phyloP scores from a whole-genome alignment of 2,797 vertebrate species.

The Cryptoprocta ferox region DNA sequence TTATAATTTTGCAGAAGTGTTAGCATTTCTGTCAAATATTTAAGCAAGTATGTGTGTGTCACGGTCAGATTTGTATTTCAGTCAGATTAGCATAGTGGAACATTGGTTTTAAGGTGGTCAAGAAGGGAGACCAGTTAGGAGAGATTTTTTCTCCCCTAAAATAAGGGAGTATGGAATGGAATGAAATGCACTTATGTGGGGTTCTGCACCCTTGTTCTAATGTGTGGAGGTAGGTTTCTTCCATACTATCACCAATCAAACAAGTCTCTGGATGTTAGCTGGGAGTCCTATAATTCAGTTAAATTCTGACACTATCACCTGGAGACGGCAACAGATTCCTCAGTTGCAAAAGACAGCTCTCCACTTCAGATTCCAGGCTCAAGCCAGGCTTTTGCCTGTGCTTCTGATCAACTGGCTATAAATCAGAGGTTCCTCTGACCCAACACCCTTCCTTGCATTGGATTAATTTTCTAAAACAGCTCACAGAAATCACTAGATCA shows the following conservation, averaged over 20 bases:
- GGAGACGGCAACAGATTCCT: not conserved
- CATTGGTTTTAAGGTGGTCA: not conserved
- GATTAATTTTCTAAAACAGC: not conserved
- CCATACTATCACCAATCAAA: not conserved
- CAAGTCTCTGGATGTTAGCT: too few species aligned
- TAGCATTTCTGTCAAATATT: not conserved
- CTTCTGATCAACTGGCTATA: not conserved
- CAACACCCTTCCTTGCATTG: not conserved
- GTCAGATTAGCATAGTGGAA: not conserved
- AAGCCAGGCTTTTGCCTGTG: not conserved
- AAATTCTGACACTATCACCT: not conserved
- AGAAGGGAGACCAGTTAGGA: not conserved
- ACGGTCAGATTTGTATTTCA: not conserved
- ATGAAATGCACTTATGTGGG: not conserved
- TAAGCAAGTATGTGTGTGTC: not conserved
- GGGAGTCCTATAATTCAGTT: not conserved
- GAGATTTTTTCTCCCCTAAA: not conserved
- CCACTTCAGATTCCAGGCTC: not conserved
- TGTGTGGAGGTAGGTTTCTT: not conserved
- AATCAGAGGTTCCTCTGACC: not conserved
- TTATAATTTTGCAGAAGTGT: not conserved
- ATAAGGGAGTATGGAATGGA: not conserved
- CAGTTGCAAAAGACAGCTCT: not conserved
- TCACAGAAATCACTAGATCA: not conserved
- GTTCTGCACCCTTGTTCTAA: not conserved